These are phyloP conservation scores for Aethes cnicana DNA, from an alignment of 2,888 invertebrate species.

Conservation along the genomic window DNA sequence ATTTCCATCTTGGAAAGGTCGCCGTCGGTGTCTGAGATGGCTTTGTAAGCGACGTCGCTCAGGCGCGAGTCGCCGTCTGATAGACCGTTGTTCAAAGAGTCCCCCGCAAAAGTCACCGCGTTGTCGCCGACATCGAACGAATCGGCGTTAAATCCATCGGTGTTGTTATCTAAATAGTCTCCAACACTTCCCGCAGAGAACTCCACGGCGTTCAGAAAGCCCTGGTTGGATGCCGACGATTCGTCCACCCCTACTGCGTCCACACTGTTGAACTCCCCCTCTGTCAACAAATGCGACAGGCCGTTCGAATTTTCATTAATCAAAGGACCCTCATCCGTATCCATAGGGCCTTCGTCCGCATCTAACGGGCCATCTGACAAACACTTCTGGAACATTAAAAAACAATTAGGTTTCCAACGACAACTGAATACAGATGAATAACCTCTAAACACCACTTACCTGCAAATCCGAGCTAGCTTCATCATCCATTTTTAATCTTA, in stretches of 20 bases:
- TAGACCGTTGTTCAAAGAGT: constrained; percentile 64
- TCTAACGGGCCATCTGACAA: constrained; percentile 54
- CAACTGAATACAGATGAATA: constrained; percentile 40
- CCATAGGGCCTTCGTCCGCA: constrained; percentile 51
- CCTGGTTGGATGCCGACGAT: constrained; percentile 73
- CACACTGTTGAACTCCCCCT: constrained; percentile 73
- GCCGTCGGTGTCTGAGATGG: constrained; percentile 58
- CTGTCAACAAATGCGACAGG: constrained; percentile 70
- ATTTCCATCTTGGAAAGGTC: constrained; percentile 51
- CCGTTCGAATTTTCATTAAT: constrained; percentile 77
- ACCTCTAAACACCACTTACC: constrained; percentile 47
- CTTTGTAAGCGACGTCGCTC: constrained; percentile 57
- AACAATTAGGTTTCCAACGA: constrained; percentile 34
- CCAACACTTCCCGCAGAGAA: constrained; percentile 74
- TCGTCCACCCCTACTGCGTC: constrained; percentile 70
- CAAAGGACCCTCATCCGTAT: constrained; percentile 71
- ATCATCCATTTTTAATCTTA: constrained; percentile 52
- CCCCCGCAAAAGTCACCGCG: constrained; percentile 70
- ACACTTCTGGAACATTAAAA: constrained; percentile 59
- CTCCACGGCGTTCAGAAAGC: constrained; percentile 73
- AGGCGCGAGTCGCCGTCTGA: constrained; percentile 69
- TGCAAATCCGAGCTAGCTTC: constrained; percentile 71
- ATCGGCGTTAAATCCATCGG: constrained; percentile 61
- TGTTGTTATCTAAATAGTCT: constrained; percentile 71
- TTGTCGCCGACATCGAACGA: constrained; percentile 75